These are phyloP conservation scores for Philaenus spumarius DNA, from an alignment of 1,140 invertebrate species.

Conservation along the genomic window DNA sequence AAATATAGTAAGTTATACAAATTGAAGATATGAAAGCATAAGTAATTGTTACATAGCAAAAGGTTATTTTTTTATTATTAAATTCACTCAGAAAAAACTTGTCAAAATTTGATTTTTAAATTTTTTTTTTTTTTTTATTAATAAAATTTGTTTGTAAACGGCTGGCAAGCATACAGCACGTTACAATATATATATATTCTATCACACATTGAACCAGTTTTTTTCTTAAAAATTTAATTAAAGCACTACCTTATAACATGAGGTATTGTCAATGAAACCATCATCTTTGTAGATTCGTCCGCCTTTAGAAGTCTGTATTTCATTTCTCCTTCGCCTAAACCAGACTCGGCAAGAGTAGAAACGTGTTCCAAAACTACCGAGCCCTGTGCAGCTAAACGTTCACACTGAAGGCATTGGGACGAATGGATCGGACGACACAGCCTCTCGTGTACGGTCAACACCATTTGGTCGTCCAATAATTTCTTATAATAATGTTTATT, in stretches of 20 bases:
- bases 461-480: slow-evolving; percentile 23
- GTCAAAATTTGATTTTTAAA: too few species aligned
- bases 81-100: too few species aligned
- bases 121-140: too few species aligned
- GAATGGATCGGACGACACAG: slow-evolving; percentile 19
- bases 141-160: too few species aligned
- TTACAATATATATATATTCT: not conserved
- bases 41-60: too few species aligned
- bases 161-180: too few species aligned
- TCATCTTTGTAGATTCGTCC: not conserved
- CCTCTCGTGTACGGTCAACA: slow-evolving; percentile 15
- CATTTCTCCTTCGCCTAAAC: slow-evolving; percentile 26
- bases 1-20: too few species aligned
- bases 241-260: slow-evolving; percentile 25
- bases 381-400: slow-evolving; percentile 9
- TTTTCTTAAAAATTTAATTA: not conserved
- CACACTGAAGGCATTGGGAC: slow-evolving; percentile 15
- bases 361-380: slow-evolving; percentile 8
- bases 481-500: slow-evolving; percentile 24
- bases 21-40: too few species aligned
- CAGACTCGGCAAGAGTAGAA: slow-evolving; percentile 13
- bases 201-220: not conserved
- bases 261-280: slow-evolving; percentile 20
- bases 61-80: too few species aligned
- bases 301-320: slow-evolving; percentile 17